A percentile compares a stretch with the other conserved stretches of the same genome.
Evolutionary conservation across 2,888 invertebrate genomes (phyloP).

Genomic region (Ceramica pisi): DNA sequence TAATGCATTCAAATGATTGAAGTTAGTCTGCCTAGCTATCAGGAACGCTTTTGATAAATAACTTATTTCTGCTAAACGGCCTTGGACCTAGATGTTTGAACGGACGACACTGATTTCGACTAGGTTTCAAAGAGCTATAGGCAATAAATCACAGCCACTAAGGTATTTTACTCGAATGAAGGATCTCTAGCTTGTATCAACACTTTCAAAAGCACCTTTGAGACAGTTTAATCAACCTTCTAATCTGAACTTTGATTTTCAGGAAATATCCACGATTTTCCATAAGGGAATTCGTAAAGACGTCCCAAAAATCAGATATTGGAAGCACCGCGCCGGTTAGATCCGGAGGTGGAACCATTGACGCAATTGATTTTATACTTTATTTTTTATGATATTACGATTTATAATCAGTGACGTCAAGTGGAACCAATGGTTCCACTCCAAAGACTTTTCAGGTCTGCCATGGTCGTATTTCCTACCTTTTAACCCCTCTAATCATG

Average conservation of each 20-base stretch:
- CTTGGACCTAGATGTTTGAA: constrained; percentile 55
- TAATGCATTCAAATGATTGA: constrained; percentile 35
- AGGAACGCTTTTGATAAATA: constrained; percentile 48
- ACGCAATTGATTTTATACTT: no score
- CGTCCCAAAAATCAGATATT: no score
- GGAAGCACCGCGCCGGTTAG: no score
- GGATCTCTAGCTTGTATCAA: not conserved
- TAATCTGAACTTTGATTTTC: not conserved
- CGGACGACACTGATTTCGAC: constrained; percentile 50
- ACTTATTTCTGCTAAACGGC: constrained; percentile 36
- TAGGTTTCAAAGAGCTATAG: constrained; percentile 33
- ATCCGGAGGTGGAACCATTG: no score
- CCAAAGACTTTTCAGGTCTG: no score
- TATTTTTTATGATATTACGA: no score
- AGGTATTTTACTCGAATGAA: not conserved
- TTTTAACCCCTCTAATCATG: no score
- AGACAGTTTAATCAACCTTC: not conserved
- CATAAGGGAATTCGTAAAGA: not conserved
- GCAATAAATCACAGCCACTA: constrained; percentile 23
- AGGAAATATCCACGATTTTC: not conserved
- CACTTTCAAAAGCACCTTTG: not conserved
- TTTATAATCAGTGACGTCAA: no score
- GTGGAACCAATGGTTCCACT: no score
- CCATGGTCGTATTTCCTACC: no score
- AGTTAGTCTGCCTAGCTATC: constrained; percentile 17